Percentiles rank a stretch among this genome's conserved stretches.
Evolutionary conservation across 2,113 vertebrate genomes (phyloP).

Genomic region (Lagenorhynchus albirostris): DNA sequence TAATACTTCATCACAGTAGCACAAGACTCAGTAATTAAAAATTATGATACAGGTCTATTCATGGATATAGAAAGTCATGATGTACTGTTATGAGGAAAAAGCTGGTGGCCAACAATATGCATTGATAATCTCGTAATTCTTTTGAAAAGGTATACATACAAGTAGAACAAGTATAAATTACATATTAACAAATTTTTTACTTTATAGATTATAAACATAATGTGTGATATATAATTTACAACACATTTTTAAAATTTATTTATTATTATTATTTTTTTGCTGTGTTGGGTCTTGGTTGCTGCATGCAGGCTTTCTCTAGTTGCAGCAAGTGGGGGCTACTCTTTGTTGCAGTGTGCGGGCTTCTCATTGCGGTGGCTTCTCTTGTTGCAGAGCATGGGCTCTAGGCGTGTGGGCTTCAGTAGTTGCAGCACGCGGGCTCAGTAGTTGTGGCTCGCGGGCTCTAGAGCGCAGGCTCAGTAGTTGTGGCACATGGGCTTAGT

Average conservation of each 20-base stretch:
- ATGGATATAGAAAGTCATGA: background rate
- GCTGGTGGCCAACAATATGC: background rate
- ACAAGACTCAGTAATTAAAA: background rate
- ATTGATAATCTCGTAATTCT: background rate
- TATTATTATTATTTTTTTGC: too few species aligned
- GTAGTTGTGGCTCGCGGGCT: too few species aligned
- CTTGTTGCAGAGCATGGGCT: too few species aligned
- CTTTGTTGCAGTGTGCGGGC: too few species aligned
- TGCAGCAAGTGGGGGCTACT: too few species aligned
- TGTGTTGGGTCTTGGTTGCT: too few species aligned
- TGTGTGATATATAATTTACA: background rate
- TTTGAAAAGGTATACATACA: background rate
- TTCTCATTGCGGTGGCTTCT: too few species aligned
- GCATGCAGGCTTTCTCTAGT: too few species aligned
- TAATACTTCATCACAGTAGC: background rate
- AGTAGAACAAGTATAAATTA: background rate
- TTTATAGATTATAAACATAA: background rate
- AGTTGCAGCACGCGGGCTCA: too few species aligned
- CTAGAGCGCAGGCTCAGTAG: too few species aligned
- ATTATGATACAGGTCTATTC: background rate
- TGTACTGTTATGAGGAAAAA: background rate
- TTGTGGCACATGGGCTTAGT: too few species aligned
- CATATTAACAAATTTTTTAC: background rate
- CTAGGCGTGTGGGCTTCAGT: too few species aligned
- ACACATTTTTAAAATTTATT: background rate